These are phyloP conservation scores for Muntiacus muntjak DNA, from an alignment of 2,113 vertebrate genomes.

Conservation along the genomic window DNA sequence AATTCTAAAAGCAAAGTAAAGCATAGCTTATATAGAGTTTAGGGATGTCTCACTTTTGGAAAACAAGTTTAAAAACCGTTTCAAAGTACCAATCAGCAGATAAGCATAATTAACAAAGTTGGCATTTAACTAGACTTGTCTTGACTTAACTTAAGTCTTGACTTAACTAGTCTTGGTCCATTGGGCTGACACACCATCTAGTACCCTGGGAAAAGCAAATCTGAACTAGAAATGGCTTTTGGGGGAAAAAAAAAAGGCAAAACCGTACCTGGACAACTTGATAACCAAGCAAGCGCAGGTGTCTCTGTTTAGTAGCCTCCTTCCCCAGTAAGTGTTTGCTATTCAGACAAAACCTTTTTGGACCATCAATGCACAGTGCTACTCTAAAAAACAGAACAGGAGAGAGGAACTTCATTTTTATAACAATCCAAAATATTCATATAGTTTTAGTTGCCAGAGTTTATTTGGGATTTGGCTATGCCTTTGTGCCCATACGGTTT, in stretches of 20 bases:
- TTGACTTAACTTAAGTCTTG: too few relatives aligned
- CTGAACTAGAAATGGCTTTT: not conserved
- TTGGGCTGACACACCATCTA: not conserved
- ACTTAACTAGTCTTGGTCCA: not conserved
- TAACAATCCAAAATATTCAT: not conserved
- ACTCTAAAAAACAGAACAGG: constrained; percentile 77
- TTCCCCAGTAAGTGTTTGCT: constrained; percentile 86
- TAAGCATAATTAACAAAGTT: not conserved
- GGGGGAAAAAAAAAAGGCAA: not conserved
- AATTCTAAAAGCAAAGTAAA: not conserved
- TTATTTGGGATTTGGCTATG: not conserved
- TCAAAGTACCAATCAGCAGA: not conserved
- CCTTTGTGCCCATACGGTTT: not conserved
- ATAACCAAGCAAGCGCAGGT: constrained; percentile 91
- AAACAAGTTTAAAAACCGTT: not conserved
- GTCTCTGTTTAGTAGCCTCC: constrained; percentile 92
- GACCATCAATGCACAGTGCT: constrained; percentile 91
- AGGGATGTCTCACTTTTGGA: not conserved
- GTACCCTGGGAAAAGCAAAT: not conserved
- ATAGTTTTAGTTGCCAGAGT: not conserved
- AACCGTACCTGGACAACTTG: constrained; percentile 89
- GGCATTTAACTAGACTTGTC: not conserved
- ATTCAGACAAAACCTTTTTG: constrained; percentile 86
- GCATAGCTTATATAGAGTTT: not conserved
- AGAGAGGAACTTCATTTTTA: not conserved